These are phyloP conservation scores for Pantherophis guttatus DNA, from an alignment of 2,113 vertebrate genomes.

Conservation along the genomic window DNA sequence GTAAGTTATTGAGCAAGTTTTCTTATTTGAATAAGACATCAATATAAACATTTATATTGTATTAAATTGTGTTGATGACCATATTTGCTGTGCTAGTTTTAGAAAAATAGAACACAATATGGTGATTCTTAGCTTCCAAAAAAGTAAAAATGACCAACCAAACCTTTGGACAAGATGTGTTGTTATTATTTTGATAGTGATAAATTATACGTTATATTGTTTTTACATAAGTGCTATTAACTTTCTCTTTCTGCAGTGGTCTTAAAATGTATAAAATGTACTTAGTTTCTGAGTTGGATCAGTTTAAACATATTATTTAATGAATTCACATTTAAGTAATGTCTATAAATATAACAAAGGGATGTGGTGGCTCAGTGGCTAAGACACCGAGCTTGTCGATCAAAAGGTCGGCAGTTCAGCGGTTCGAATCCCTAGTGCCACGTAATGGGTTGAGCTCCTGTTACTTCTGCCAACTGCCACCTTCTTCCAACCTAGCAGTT, in stretches of 20 bases:
- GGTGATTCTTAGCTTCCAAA: background rate
- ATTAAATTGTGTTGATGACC: background rate
- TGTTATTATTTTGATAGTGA: background rate
- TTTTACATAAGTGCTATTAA: background rate
- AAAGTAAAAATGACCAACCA: background rate
- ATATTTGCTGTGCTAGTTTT: background rate
- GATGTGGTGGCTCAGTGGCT: too few species aligned
- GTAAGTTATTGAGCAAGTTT: conserved; percentile 50
- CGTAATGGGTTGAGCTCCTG: too few species aligned
- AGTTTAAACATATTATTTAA: background rate
- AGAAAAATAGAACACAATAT: background rate
- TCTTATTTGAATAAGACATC: background rate
- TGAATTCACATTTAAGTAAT: background rate
- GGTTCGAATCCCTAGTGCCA: too few species aligned
- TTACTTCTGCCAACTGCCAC: too few species aligned
- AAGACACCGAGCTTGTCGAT: too few species aligned
- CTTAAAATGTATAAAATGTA: background rate
- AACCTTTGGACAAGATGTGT: background rate
- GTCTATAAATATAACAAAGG: background rate
- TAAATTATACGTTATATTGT: too few species aligned
- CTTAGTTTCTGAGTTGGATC: background rate
- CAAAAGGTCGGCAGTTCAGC: too few species aligned
- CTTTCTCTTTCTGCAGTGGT: too few species aligned
- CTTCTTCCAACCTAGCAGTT: too few species aligned
- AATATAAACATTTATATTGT: background rate